Evolutionary conservation across 2,113 vertebrate genomes (phyloP), one percentile per base, ranked within the genome.

Genomic region (Ceyx melanurus): DNA sequence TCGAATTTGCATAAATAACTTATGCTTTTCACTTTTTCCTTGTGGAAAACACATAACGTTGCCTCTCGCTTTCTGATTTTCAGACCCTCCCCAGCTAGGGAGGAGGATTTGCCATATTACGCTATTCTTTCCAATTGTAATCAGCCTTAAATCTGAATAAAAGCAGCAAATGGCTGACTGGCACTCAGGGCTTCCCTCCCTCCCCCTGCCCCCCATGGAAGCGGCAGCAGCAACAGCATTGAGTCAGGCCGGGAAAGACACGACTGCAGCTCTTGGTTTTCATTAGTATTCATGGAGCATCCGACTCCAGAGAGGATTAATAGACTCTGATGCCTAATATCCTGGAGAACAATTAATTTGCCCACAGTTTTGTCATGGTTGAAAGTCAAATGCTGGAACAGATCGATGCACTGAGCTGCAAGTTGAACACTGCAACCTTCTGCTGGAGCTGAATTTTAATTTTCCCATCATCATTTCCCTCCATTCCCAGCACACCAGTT

Each of bases 261-360:
- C 90, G 97, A 96, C 97, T 98, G 97, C 98, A 97, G 98, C 97
- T 95, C 97, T 97, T 91, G 94, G 97, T 95, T 97, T 97, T 97
- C 95, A 99, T 99, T 99, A 99, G 99, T 99, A 99, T 99, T 98
- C 99, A 98, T 97, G 95, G 79, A 89, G 98, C 98, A 97, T 99
- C 98, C 96, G 86, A 96, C 99, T 98, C 98, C 98, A 98, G 99
- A 99, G 99, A 99, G 99, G 99, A 99, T 99, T 99, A 99, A 99
- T 99, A 98, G 99, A 99, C 98, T 99, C 99, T 99, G 99, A 99
- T 99, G 99, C 98, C 98, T 99, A 99, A 99, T 99, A 99, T 99
- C 99, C 99, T 99, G 98, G 98, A 99, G 99, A 99, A 99, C 99
- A 99, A 99, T 99, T 99, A 99, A 99, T 99, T 99, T 99, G 99